Evolutionary conservation across 2,113 vertebrate genomes (phyloP), one percentile per base, ranked within the genome.

Genomic region (Nesoenas mayeri): DNA sequence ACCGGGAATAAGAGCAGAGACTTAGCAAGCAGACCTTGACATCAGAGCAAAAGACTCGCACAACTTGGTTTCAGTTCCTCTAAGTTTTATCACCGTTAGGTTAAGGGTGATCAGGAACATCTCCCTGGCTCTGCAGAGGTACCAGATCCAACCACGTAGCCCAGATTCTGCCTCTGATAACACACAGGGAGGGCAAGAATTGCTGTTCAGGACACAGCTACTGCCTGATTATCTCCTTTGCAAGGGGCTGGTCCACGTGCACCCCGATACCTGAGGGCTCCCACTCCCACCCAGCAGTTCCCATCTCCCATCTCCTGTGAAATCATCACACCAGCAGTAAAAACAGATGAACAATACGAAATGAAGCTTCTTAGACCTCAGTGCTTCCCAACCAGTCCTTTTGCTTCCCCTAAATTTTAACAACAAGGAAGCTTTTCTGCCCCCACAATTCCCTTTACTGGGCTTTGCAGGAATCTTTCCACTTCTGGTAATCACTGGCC

Each of bases 401-500:
- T 56, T 77, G 32, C 79, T 88, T 80, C 67, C 36, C 60, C 12
- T 26, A 64, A 61, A 79, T 70, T 73, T 50, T 50, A 77, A 78
- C n/a, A 48, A 56, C 13, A 57, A 85, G 57, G 57, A 87, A 92
- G 28, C 7, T 77, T 79, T 82, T 82, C 62, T 66, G 36, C 4
- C 34, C n/a, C 16, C 32, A 11, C 34, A 57, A 13, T 58, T 79
- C 38, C 48, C 48, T 74, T 91, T 15, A 75, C 28, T 47, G 31
- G 32, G 47, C 36, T 91, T 88, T 62, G 50, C 42, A 88, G 62
- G 42, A 71, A 94, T 91, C 67, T 38, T 91, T 44, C 51, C 79
- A 29, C 17, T 70, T 94, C 58, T 77, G 66, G 36, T 85, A 82
- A 88, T 34, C 34, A 34, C 0, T 57, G 80, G 67, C 79, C 93